Percentiles rank a stretch among this genome's conserved stretches.
phyloP scores from a whole-genome alignment of 2,888 invertebrate genomes.

The Didymodactylos carnosus region DNA sequence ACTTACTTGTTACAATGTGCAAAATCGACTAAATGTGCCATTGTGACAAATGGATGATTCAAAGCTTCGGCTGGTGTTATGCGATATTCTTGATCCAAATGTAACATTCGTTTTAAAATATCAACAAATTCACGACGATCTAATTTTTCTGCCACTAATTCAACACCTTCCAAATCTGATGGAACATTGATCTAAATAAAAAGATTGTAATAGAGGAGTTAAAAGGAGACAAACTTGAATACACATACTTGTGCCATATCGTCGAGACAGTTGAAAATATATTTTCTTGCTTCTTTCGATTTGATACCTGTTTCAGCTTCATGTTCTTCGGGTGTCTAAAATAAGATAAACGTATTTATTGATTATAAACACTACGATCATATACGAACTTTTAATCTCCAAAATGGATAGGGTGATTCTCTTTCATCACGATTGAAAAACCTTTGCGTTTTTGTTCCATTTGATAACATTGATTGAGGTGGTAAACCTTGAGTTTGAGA shows the following conservation, averaged over 20 bases:
- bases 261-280: constrained; percentile 95
- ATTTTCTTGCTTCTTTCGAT: constrained; percentile 96
- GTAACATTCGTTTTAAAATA: constrained; percentile 86
- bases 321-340: constrained; percentile 23
- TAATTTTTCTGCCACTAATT: constrained; percentile 82
- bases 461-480: constrained; percentile 85
- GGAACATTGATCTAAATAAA: constrained; percentile 43
- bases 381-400: constrained; percentile 46
- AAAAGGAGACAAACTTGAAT: too few species aligned
- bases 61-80: constrained; percentile 9
- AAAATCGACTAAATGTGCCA: constrained; percentile 15
- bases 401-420: too few species aligned
- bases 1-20: constrained; percentile 1
- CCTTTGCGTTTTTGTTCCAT: constrained; percentile 89
- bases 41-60: constrained; percentile 10
- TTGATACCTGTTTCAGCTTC: constrained; percentile 44
- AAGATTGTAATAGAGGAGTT: too few species aligned
- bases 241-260: too few species aligned
- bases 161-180: too few species aligned
- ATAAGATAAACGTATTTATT: too few species aligned
- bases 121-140: constrained; percentile 93
- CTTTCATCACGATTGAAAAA: constrained; percentile 81
- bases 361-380: too few species aligned
- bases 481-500: constrained; percentile 91
- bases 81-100: constrained; percentile 57